Evolutionary conservation across 2,113 vertebrate genomes (phyloP).

Genomic region (Nothocercus julius): DNA sequence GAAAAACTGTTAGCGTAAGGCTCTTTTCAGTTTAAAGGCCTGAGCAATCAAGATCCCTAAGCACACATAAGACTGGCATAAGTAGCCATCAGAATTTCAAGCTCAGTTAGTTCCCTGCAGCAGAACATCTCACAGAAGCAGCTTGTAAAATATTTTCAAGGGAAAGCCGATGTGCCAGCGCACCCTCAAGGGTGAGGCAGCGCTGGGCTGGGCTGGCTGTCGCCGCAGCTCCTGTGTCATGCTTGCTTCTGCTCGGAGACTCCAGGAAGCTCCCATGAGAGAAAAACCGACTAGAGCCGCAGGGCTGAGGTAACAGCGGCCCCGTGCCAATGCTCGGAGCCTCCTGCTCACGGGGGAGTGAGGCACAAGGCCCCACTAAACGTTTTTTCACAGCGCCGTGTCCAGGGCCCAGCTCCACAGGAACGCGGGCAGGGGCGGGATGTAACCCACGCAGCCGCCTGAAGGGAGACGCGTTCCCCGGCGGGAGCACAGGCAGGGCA

Average conservation of each 20-base stretch:
- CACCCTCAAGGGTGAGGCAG: background rate
- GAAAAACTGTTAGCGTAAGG: background rate
- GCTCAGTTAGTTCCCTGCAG: background rate
- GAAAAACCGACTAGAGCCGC: rapidly evolving
- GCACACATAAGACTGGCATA: rapidly evolving
- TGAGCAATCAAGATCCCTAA: background rate
- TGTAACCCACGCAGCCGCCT: background rate
- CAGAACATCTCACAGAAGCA: background rate
- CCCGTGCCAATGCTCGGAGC: rapidly evolving
- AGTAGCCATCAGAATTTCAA: background rate
- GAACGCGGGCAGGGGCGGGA: no score
- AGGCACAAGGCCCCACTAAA: background rate
- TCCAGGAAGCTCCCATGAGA: background rate
- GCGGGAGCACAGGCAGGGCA: rapidly evolving
- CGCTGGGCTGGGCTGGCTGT: rapidly evolving
- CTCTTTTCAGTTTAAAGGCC: background rate
- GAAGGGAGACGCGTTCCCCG: background rate
- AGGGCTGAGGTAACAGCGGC: rapidly evolving
- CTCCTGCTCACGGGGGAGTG: no score
- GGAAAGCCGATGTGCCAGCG: background rate
- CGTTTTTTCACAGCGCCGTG: no score
- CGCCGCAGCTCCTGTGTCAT: rapidly evolving
- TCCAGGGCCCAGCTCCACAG: no score
- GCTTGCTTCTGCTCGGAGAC: background rate
- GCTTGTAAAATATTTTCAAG: background rate